Evolutionary conservation across 2,113 vertebrate species (phyloP).

Genomic region (Brachirus orientalis): DNA sequence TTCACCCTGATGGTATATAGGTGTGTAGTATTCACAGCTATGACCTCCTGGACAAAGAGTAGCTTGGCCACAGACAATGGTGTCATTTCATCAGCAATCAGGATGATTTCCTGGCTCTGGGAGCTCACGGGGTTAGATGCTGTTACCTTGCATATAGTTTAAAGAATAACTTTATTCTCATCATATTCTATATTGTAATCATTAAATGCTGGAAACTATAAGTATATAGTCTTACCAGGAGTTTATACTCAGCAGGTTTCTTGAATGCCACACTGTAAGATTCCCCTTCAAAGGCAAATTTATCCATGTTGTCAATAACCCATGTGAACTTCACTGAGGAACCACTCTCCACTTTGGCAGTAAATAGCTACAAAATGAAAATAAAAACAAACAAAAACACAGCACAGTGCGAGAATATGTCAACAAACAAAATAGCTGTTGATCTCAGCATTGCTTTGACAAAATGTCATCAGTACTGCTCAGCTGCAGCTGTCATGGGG

Average conservation of each 20-base stretch:
- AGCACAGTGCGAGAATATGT: too few species aligned
- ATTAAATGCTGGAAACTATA: background rate
- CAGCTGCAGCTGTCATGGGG: too few species aligned
- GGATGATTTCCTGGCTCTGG: constrained; percentile 65
- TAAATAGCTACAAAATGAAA: constrained; percentile 69
- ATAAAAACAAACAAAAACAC: too few species aligned
- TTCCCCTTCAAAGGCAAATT: constrained; percentile 72
- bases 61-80: constrained; percentile 72
- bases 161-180: background rate
- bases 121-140: constrained; percentile 82
- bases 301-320: constrained; percentile 75
- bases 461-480: too few species aligned
- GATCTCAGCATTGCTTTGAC: too few species aligned
- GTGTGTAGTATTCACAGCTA: constrained; percentile 56
- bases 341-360: constrained; percentile 73
- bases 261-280: constrained; percentile 78
- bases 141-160: constrained; percentile 67
- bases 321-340: constrained; percentile 82
- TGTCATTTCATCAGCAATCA: constrained; percentile 68
- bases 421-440: too few species aligned
- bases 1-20: constrained; percentile 72
- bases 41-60: constrained; percentile 41
- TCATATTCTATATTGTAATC: background rate
- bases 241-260: constrained; percentile 73
- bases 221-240: constrained; percentile 68